phyloP scores from a whole-genome alignment of 2,113 vertebrate species.

The Oreochromis spilurus region DNA sequence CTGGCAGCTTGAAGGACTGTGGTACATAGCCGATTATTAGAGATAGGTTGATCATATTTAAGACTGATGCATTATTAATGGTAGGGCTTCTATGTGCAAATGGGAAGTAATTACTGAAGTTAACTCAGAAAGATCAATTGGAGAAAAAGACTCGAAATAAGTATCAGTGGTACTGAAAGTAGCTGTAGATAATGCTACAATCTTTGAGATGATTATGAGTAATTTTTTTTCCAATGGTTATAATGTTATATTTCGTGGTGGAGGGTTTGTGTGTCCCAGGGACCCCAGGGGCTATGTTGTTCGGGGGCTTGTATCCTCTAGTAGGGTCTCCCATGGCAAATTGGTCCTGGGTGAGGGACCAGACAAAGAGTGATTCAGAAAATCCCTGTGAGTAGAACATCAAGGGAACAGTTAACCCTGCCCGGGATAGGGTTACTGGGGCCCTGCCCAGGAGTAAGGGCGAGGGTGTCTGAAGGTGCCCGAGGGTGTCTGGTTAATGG shows the following conservation, averaged over 20 bases:
- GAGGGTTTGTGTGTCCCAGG: too few relatives aligned
- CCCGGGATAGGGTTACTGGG: neutral
- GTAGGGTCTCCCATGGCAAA: neutral
- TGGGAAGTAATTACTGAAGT: neutral
- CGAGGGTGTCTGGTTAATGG: neutral
- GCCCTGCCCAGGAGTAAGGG: too few relatives aligned
- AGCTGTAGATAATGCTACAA: neutral
- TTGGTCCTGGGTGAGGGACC: neutral
- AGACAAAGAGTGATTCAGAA: neutral
- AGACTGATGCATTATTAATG: neutral
- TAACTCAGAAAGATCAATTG: neutral
- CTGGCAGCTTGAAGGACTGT: neutral
- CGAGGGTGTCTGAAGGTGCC: neutral
- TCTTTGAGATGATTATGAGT: neutral
- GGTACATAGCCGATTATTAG: neutral
- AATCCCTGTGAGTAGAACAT: neutral
- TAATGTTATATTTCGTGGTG: neutral
- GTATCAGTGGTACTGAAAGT: neutral
- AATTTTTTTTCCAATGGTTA: neutral
- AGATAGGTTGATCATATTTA: neutral
- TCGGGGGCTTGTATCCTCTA: neutral
- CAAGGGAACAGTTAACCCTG: neutral
- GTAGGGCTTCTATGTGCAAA: neutral
- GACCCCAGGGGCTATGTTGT: too few relatives aligned
- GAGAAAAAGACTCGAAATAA: neutral